A percentile compares a stretch with the other conserved stretches of the same genome.
These are phyloP conservation scores for Xenops minutus DNA, from an alignment of 2,797 vertebrate species.

Conservation along the genomic window DNA sequence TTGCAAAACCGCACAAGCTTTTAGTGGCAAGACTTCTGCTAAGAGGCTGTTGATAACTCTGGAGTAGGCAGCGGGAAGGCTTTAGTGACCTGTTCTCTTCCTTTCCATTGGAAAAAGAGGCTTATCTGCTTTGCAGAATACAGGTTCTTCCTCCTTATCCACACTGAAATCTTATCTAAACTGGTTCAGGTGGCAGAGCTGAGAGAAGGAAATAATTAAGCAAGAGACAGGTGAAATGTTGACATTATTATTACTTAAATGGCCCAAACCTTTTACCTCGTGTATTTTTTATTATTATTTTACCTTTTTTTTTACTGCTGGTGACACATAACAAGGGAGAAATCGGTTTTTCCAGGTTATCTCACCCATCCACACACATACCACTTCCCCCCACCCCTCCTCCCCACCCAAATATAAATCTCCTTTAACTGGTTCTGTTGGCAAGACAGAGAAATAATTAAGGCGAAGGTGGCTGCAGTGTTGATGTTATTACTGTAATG, in stretches of 20 bases:
- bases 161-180: constrained; percentile 62
- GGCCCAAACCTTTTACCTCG: constrained; percentile 49
- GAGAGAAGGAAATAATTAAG: constrained; percentile 71
- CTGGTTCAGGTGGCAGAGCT: constrained; percentile 60
- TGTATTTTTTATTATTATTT: background rate
- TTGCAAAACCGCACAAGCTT: constrained; percentile 6
- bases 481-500: constrained; percentile 69
- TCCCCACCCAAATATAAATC: constrained; percentile 60
- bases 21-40: background rate
- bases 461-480: constrained; percentile 67
- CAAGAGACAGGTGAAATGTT: constrained; percentile 58
- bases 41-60: constrained; percentile 14
- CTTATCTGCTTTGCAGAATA: constrained; percentile 36
- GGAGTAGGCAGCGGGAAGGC: background rate
- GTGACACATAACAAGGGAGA: constrained; percentile 1
- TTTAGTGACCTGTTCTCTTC: background rate
- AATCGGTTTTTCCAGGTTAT: constrained; percentile 28
- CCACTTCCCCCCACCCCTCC: background rate
- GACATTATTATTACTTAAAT: constrained; percentile 73
- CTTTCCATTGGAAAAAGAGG: background rate
- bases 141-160: constrained; percentile 58
- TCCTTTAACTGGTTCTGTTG: constrained; percentile 67
- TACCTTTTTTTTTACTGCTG: background rate
- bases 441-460: constrained; percentile 76
- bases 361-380: background rate